Conservation (phyloP, 2,113 vertebrate species). For the Megaleporinus macrocephalus region DNA sequence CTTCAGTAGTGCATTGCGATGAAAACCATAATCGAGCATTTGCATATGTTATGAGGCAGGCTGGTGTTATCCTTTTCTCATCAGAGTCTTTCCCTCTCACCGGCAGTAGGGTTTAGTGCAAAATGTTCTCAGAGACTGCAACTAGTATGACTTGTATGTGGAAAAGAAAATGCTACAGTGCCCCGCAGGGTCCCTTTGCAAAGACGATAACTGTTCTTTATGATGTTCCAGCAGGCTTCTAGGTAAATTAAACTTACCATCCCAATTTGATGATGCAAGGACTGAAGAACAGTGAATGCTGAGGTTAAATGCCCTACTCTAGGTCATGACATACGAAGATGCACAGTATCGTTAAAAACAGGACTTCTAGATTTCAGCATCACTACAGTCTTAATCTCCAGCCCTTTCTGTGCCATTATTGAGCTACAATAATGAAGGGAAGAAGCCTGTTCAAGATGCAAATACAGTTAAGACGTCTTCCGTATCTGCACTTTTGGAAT, state of each 20-base stretch:
- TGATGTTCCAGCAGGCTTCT: slow-evolving; percentile 24
- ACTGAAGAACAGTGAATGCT: slow-evolving; percentile 8
- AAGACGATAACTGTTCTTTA: neutral
- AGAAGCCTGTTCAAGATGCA: neutral
- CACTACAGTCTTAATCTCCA: slow-evolving; percentile 8
- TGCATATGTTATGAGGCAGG: slow-evolving; percentile 76
- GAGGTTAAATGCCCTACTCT: slow-evolving; percentile 20
- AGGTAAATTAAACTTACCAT: slow-evolving; percentile 9
- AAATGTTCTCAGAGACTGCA: slow-evolving; percentile 64
- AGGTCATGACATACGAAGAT: slow-evolving; percentile 18
- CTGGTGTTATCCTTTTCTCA: slow-evolving; percentile 65
- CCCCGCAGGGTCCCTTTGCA: neutral
- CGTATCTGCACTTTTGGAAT: neutral
- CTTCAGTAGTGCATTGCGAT: slow-evolving; percentile 41
- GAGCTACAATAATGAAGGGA: slow-evolving; percentile 23
- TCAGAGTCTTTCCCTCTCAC: slow-evolving; percentile 56
- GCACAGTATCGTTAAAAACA: slow-evolving; percentile 13
- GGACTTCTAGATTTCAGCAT: neutral
- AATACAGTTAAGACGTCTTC: neutral
- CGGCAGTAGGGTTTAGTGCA: slow-evolving; percentile 70
- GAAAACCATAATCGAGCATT: slow-evolving; percentile 63
- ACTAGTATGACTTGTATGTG: slow-evolving; percentile 57
- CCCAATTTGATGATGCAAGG: neutral
- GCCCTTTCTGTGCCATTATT: slow-evolving; percentile 13
- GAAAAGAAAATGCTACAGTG: slow-evolving; percentile 53